Base-by-base conservation (phyloP, 2,113 vertebrate species). In the Oncorhynchus clarkii region DNA sequence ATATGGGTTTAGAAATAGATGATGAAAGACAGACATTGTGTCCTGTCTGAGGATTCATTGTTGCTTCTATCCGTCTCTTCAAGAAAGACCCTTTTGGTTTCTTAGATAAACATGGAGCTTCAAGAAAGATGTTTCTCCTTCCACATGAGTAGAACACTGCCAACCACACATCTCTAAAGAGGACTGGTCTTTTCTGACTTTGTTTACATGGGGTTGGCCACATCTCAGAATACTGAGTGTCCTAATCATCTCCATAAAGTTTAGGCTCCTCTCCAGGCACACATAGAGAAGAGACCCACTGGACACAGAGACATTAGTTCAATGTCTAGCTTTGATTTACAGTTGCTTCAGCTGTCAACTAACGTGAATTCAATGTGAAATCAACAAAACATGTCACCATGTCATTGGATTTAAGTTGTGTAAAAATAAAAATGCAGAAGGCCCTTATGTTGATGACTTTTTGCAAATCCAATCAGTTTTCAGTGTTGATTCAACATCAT, bases 111-210 rank as follows among this genome's bases (percentile, higher is more conserved):
- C 68, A 57, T 26, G 5, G 76, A 71, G 66, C 70, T 78, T 75
- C 72, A 54, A 72, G 68, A 71, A 86, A 71, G 73, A 75, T 83
- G 80, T 84, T 87, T 88, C 70, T 81, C 84, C 69, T 82, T 85
- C 75, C 59, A 60, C 65, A 70, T 71, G 76, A 78, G 72, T 80
- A 81, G 71, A 80, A 74, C 66, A 31, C 70, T 29, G 62, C 75
- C 62, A 67, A 73, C 72, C 54, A 54, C 70, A 81, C 77, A 71
- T 75, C 77, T 84, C 65, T n/a, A 69, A 45, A 70, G 27, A 71
- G 22, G 54, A 78, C 65, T 54, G 0, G 16, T 54, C 51, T 54
- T 54, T 11, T 77, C 64, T 67, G 70, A 64, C 67, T 72, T 67
- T 80, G 83, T 84, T 82, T 80, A 80, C 45, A 48, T 71, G 60